These are phyloP conservation scores for Sandelia bainsii DNA, from an alignment of 2,797 vertebrate genomes.

Conservation along the genomic window DNA sequence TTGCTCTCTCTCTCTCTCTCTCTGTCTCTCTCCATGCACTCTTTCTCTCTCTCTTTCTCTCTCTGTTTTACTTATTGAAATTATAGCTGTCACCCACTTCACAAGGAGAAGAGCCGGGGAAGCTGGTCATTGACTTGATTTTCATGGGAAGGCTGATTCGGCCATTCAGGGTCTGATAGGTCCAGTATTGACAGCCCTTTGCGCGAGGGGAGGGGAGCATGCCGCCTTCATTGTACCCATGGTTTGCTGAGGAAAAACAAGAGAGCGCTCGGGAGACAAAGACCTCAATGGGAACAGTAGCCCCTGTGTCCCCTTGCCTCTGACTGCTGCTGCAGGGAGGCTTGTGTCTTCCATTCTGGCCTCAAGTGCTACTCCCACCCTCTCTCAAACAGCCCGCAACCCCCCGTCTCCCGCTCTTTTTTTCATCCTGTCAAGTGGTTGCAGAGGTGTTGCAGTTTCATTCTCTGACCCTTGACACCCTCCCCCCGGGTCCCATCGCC, in stretches of 20 bases:
- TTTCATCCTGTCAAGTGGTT: constrained; percentile 82
- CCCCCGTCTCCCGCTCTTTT: constrained; percentile 70
- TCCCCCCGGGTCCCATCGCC: constrained; percentile 48
- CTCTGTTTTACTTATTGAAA: constrained; percentile 85
- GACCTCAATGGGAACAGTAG: constrained; percentile 91
- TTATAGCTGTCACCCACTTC: constrained; percentile 87
- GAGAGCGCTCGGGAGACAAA: constrained; percentile 89
- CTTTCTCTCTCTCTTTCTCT: constrained; percentile 33
- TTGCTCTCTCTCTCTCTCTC: constrained; percentile 81
- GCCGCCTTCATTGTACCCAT: constrained; percentile 83
- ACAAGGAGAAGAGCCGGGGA: constrained; percentile 84
- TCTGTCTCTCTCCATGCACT: constrained; percentile 15
- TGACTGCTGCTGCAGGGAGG: constrained; percentile 82
- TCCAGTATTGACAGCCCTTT: constrained; percentile 87
- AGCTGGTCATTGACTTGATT: constrained; percentile 95
- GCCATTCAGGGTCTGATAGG: constrained; percentile 86
- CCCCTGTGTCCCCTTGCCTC: constrained; percentile 88
- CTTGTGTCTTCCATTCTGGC: constrained; percentile 83
- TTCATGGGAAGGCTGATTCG: constrained; percentile 95
- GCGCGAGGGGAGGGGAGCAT: constrained; percentile 82
- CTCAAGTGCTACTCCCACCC: constrained; percentile 85
- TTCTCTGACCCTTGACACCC: constrained; percentile 66
- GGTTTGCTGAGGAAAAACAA: constrained; percentile 91
- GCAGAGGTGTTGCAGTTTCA: constrained; percentile 81
- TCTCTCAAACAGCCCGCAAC: constrained; percentile 69